A percentile compares a stretch with the other conserved stretches of the same genome.
Conservation (phyloP, 2,888 invertebrate species). For the Brachylomia viminalis region DNA sequence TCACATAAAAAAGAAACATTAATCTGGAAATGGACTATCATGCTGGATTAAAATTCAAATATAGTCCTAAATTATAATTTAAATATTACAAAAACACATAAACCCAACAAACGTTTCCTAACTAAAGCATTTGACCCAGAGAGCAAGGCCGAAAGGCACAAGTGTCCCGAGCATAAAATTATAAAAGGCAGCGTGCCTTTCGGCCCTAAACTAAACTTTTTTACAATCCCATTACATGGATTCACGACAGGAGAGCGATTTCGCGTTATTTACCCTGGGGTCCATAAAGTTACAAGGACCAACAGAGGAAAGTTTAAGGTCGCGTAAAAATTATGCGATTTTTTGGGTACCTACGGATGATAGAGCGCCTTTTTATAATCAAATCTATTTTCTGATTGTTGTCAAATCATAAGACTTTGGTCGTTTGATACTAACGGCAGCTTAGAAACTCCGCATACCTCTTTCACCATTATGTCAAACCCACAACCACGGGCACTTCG, state of each 20-base stretch:
- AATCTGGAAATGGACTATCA: no score
- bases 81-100: conserved; percentile 27
- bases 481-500: background rate
- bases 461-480: background rate
- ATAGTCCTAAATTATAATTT: conserved; percentile 20
- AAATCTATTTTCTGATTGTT: background rate
- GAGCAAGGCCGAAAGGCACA: conserved; percentile 36
- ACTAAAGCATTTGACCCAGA: conserved; percentile 29
- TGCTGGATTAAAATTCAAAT: conserved; percentile 13
- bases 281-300: conserved; percentile 40
- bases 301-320: conserved; percentile 43
- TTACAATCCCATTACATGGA: conserved; percentile 58
- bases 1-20: background rate
- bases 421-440: background rate
- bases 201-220: conserved; percentile 49
- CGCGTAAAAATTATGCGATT: conserved; percentile 31
- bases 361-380: background rate
- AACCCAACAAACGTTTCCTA: conserved; percentile 24
- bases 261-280: conserved; percentile 39
- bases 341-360: conserved; percentile 1
- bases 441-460: background rate
- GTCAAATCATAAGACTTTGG: background rate
- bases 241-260: conserved; percentile 45
- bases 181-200: conserved; percentile 48
- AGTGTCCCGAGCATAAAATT: conserved; percentile 60